phyloP scores from a whole-genome alignment of 2,113 vertebrate species.

The Echinops telfairi region DNA sequence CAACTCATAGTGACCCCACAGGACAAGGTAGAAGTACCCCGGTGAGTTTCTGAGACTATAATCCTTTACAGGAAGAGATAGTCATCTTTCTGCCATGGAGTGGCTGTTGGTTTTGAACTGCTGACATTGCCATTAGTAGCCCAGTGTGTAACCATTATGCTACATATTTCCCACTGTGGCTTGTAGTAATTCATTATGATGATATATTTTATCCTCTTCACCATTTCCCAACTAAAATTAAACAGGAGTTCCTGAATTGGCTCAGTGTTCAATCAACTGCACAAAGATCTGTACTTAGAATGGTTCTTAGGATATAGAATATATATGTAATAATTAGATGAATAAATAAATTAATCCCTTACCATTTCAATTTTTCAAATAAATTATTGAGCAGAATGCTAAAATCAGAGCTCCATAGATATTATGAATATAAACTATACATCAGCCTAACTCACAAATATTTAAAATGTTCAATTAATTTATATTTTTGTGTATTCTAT shows the following conservation, averaged over 20 bases:
- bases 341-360: neutral
- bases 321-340: no score
- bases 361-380: slow-evolving; percentile 29
- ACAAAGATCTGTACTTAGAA: slow-evolving; percentile 25
- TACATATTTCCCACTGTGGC: neutral
- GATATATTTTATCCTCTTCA: slow-evolving; percentile 46
- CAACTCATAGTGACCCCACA: no score
- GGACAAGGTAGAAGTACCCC: no score
- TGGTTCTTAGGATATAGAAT: neutral
- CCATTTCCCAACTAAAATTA: slow-evolving; percentile 9
- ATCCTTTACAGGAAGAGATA: no score
- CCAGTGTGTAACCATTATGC: no score
- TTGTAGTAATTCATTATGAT: neutral
- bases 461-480: neutral
- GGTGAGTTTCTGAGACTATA: no score
- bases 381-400: slow-evolving; percentile 10
- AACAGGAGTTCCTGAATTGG: neutral
- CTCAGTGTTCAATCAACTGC: slow-evolving; percentile 28
- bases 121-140: no score
- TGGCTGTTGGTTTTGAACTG: no score
- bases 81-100: no score
- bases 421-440: slow-evolving; percentile 45
- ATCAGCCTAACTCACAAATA: neutral
- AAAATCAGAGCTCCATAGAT: neutral
- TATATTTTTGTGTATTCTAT: neutral